A percentile compares a stretch with the other conserved stretches of the same genome.
phyloP scores from a whole-genome alignment of 92 coral and sea anemone species.

The Diadumene lineata region DNA sequence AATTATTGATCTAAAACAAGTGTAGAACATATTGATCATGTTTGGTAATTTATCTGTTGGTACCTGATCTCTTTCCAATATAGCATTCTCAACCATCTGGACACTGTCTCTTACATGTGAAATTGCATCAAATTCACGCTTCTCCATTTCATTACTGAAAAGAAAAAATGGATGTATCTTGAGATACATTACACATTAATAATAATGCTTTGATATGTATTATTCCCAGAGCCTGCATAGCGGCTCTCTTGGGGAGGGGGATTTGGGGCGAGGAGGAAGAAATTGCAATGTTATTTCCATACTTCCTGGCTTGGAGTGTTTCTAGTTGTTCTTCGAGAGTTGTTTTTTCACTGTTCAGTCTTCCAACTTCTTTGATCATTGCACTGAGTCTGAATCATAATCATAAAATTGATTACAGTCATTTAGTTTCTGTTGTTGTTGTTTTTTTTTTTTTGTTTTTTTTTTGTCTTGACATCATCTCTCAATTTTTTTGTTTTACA shows the following conservation, averaged over 20 bases:
- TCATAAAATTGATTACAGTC: background rate
- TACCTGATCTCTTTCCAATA: slow-evolving; percentile 98
- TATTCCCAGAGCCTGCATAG: too few species aligned
- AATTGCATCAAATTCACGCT: slow-evolving; percentile 93
- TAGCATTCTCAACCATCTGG: slow-evolving; percentile 97
- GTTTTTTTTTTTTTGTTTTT: too few species aligned
- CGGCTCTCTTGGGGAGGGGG: too few species aligned
- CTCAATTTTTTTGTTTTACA: too few species aligned
- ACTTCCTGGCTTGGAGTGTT: slow-evolving; percentile 77
- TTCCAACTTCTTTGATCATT: slow-evolving; percentile 70
- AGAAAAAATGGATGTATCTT: background rate
- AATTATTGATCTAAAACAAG: too few species aligned
- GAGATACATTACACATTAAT: too few species aligned
- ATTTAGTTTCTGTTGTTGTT: background rate
- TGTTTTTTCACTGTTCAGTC: slow-evolving; percentile 71
- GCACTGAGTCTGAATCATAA: slow-evolving; percentile 33
- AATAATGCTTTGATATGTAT: too few species aligned
- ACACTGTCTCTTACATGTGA: slow-evolving; percentile 94
- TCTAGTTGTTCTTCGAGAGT: slow-evolving; percentile 83
- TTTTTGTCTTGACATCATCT: too few species aligned
- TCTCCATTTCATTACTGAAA: slow-evolving; percentile 80
- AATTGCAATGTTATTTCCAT: too few species aligned
- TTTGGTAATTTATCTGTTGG: too few species aligned
- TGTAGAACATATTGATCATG: too few species aligned
- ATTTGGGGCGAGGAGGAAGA: too few species aligned